These are phyloP conservation scores for Serranus cabrilla DNA, from an alignment of 2,797 vertebrate species.

Conservation along the genomic window DNA sequence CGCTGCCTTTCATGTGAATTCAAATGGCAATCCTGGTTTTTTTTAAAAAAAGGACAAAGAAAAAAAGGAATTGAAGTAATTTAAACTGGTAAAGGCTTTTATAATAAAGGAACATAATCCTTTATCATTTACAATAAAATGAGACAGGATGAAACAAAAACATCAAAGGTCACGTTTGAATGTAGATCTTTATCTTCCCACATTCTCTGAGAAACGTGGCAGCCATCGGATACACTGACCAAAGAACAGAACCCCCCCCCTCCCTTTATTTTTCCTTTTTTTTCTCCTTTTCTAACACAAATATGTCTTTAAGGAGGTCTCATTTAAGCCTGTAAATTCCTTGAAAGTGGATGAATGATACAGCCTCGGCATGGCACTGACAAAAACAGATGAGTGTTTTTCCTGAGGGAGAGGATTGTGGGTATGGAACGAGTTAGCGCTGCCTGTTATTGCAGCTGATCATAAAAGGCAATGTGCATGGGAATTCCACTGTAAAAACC, in stretches of 20 bases:
- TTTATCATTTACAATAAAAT: conserved; percentile 50
- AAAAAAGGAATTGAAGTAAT: not conserved
- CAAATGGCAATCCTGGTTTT: conserved; percentile 11
- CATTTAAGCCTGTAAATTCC: conserved; percentile 78
- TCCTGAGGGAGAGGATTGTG: conserved; percentile 76
- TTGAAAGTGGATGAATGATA: conserved; percentile 79
- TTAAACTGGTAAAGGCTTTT: conserved; percentile 8
- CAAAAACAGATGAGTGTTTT: conserved; percentile 82
- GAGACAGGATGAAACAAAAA: conserved; percentile 39
- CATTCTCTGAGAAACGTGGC: conserved; percentile 45
- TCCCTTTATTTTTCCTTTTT: conserved; percentile 16
- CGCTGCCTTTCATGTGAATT: conserved; percentile 30
- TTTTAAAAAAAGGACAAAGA: not conserved
- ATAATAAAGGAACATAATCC: conserved; percentile 27
- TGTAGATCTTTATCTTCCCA: conserved; percentile 56
- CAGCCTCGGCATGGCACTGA: conserved; percentile 79
- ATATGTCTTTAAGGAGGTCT: conserved; percentile 79
- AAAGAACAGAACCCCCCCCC: conserved; percentile 47
- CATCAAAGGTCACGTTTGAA: conserved; percentile 59
- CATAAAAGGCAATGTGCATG: conserved; percentile 77
- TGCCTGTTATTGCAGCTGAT: conserved; percentile 86
- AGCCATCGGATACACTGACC: conserved; percentile 54
- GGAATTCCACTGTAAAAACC: conserved; percentile 76
- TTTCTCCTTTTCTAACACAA: conserved; percentile 56
- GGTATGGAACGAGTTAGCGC: conserved; percentile 82